These are phyloP conservation scores for Pelvicachromis taeniatus DNA, from an alignment of 2,113 vertebrate genomes.

Conservation along the genomic window DNA sequence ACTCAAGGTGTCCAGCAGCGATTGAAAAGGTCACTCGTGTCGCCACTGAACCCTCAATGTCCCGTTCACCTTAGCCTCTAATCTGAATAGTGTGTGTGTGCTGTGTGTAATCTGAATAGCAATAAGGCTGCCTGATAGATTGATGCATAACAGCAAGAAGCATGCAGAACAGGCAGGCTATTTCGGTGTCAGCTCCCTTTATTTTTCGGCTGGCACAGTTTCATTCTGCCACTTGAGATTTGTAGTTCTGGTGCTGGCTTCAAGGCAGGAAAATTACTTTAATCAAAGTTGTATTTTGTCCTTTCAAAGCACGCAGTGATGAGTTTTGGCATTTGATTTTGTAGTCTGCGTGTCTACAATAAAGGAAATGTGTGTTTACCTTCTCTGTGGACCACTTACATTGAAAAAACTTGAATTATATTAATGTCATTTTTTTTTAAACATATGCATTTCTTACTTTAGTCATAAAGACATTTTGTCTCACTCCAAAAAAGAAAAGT, in stretches of 20 bases:
- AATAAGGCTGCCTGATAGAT: constrained; percentile 74
- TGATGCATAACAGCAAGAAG: constrained; percentile 74
- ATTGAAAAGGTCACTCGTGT: constrained; percentile 68
- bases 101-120: constrained; percentile 69
- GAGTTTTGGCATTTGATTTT: constrained; percentile 4
- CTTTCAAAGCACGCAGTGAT: neutral
- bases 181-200: constrained; percentile 54
- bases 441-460: neutral
- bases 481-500: neutral
- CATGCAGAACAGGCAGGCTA: constrained; percentile 56
- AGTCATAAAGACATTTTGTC: neutral
- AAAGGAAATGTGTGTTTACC: neutral
- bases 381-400: neutral
- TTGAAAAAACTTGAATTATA: neutral
- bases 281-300: constrained; percentile 24
- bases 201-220: constrained; percentile 22
- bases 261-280: constrained; percentile 4
- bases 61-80: constrained; percentile 25
- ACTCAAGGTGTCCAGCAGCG: constrained; percentile 56
- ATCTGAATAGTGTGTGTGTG: constrained; percentile 68
- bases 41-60: constrained; percentile 32
- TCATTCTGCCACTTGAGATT: constrained; percentile 18
- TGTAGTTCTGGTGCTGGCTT: neutral
- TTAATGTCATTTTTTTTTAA: fast-evolving
- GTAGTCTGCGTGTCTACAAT: neutral